Evolutionary conservation across 2,888 invertebrate species (phyloP).

Genomic region (Drosophila borborema): DNA sequence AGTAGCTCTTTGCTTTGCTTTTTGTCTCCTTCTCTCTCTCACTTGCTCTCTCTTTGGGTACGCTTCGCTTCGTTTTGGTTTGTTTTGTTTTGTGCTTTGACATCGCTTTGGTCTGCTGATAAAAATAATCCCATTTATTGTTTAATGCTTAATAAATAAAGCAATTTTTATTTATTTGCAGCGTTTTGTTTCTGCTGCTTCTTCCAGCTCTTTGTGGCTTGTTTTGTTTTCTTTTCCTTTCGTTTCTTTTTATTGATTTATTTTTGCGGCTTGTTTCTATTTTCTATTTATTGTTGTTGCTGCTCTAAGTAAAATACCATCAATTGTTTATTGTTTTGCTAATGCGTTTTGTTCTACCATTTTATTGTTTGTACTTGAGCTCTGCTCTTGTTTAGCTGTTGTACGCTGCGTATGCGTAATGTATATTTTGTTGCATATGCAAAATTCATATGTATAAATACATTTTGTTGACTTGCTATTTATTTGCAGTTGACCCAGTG

Average conservation of each 20-base stretch:
- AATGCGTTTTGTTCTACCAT: slow-evolving; percentile 55
- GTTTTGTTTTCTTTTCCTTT: slow-evolving; percentile 23
- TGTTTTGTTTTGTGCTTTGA: slow-evolving; percentile 11
- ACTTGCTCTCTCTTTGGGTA: background rate
- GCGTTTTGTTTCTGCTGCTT: slow-evolving; percentile 52
- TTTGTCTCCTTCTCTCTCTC: slow-evolving; percentile 18
- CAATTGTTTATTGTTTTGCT: slow-evolving; percentile 80
- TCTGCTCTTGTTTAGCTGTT: background rate
- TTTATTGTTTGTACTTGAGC: slow-evolving; percentile 55
- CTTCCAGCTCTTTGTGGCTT: slow-evolving; percentile 27
- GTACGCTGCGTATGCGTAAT: slow-evolving; percentile 30
- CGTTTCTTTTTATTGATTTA: slow-evolving; percentile 49
- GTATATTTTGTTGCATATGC: slow-evolving; percentile 7
- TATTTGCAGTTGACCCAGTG: slow-evolving; percentile 1
- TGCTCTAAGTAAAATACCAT: slow-evolving; percentile 70
- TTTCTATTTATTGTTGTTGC: slow-evolving; percentile 35
- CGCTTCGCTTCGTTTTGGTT: background rate
- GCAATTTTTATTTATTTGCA: slow-evolving; percentile 78
- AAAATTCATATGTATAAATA: background rate
- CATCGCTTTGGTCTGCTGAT: slow-evolving; percentile 51
- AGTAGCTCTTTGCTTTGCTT: slow-evolving; percentile 18
- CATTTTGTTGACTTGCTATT: background rate
- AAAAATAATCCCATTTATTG: slow-evolving; percentile 79
- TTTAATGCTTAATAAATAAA: slow-evolving; percentile 81
- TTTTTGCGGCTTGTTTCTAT: slow-evolving; percentile 39